Evolutionary conservation across 2,797 vertebrate species (phyloP).

Genomic region (Hipposideros larvatus): DNA sequence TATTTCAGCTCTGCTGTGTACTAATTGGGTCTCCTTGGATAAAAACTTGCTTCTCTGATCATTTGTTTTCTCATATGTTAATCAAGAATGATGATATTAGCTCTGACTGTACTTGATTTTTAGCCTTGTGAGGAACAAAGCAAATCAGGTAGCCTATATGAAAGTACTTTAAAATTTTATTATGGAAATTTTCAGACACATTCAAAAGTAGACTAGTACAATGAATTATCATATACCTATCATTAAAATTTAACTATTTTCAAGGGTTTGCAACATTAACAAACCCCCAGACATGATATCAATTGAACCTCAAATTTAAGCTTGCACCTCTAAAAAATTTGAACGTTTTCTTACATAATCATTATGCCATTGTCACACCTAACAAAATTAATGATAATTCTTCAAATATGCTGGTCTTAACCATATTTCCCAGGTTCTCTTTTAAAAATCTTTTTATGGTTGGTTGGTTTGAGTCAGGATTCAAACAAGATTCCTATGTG

Average conservation of each 20-base stretch:
- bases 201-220: not conserved
- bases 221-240: not conserved
- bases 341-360: not conserved
- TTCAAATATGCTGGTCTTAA: not conserved
- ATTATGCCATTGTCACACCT: not conserved
- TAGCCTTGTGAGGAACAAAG: conserved; percentile 16
- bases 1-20: not conserved
- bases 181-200: conserved; percentile 3
- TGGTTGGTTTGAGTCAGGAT: not conserved
- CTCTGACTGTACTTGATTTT: not conserved
- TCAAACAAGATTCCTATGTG: not conserved
- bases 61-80: conserved; percentile 14
- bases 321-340: not conserved
- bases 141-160: conserved; percentile 3
- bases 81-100: not conserved
- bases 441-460: not conserved
- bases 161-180: conserved; percentile 6
- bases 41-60: not conserved
- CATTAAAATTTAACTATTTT: not conserved
- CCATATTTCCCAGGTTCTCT: not conserved
- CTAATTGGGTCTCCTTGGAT: not conserved
- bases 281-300: not conserved
- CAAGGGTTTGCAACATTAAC: not conserved
- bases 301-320: not conserved
- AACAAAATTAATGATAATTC: not conserved